phyloP scores from a whole-genome alignment of 2,797 vertebrate species.

The Sebastes hopkinsi region DNA sequence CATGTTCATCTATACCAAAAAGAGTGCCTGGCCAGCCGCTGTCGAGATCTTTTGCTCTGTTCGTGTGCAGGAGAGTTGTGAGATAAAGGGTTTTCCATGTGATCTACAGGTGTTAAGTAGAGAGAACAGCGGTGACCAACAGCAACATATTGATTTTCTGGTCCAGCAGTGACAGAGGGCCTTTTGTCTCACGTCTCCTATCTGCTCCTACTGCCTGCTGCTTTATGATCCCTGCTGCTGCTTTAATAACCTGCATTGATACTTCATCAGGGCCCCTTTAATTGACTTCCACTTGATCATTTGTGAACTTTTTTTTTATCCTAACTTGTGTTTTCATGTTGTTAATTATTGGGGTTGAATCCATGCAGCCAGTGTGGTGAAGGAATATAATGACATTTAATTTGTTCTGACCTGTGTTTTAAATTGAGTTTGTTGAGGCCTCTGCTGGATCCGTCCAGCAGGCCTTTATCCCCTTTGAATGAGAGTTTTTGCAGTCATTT shows the following conservation, averaged over 20 bases:
- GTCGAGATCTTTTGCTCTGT: constrained; percentile 19
- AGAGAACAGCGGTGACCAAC: constrained; percentile 63
- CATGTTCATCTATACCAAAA: constrained; percentile 11
- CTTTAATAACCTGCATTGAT: constrained; percentile 60
- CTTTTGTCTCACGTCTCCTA: constrained; percentile 55
- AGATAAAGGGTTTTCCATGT: constrained; percentile 59
- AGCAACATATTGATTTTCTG: constrained; percentile 70
- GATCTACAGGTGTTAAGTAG: constrained; percentile 59
- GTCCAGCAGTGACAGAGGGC: constrained; percentile 52
- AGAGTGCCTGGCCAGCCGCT: constrained; percentile 5
- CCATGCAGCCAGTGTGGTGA: background rate
- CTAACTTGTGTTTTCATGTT: constrained; percentile 41
- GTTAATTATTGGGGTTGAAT: constrained; percentile 40
- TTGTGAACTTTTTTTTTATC: constrained; percentile 44
- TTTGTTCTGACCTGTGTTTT: constrained; percentile 33
- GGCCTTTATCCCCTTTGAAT: constrained; percentile 1
- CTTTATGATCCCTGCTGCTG: constrained; percentile 63
- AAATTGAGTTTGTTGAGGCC: constrained; percentile 20
- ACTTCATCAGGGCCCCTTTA: constrained; percentile 65
- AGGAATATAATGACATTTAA: constrained; percentile 27
- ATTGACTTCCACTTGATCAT: constrained; percentile 67
- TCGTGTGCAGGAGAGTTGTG: constrained; percentile 6
- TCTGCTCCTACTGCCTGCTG: constrained; percentile 42
- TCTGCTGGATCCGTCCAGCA: constrained; percentile 12
- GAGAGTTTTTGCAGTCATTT: constrained; percentile 25